phyloP scores from a whole-genome alignment of 2,113 vertebrate species.

The Trichechus manatus region DNA sequence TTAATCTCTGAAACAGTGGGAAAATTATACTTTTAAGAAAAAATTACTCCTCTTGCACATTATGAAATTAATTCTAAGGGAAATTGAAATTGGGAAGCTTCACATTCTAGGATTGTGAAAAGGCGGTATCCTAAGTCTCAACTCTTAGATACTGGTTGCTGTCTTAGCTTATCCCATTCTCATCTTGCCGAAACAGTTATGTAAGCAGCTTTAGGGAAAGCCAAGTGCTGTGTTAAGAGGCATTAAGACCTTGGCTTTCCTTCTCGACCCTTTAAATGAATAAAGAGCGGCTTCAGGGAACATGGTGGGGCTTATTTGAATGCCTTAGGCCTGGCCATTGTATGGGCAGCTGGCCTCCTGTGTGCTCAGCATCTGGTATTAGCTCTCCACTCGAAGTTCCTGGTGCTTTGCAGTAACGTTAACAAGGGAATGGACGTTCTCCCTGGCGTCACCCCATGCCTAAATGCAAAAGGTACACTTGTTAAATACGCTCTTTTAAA shows the following conservation, averaged over 20 bases:
- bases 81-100: conserved; percentile 42
- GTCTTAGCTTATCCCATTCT: conserved; percentile 23
- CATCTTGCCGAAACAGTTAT: neutral
- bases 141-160: conserved; percentile 9
- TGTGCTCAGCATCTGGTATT: neutral
- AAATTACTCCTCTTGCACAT: conserved; percentile 5
- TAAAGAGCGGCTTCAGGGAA: conserved; percentile 37
- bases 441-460: neutral
- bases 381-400: neutral
- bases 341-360: rapidly evolving
- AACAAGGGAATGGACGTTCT: neutral
- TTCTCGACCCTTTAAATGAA: neutral
- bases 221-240: neutral
- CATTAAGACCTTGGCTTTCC: conserved; percentile 31
- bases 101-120: neutral
- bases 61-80: conserved; percentile 41
- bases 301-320: neutral
- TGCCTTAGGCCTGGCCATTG: neutral
- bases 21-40: conserved; percentile 2
- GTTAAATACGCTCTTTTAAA: neutral
- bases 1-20: conserved; percentile 32
- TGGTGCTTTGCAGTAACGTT: neutral
- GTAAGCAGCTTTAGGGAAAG: conserved; percentile 39
- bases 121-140: neutral
- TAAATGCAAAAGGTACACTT: neutral